These are phyloP conservation scores for Falco biarmicus DNA, from an alignment of 2,797 vertebrate genomes.

Conservation along the genomic window DNA sequence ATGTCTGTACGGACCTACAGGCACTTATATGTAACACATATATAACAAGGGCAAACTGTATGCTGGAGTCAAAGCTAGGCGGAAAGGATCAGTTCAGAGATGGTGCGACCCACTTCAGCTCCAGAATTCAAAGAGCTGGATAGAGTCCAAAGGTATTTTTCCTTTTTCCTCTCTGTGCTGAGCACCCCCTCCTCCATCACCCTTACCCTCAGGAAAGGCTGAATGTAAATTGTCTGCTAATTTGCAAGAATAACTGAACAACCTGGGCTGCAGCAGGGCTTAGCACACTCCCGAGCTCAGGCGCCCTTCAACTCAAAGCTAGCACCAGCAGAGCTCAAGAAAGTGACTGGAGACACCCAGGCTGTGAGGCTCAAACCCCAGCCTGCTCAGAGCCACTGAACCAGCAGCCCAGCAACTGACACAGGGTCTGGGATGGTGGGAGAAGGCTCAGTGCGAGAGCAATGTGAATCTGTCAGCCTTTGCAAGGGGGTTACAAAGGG, in stretches of 20 bases:
- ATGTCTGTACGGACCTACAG: neutral
- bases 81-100: neutral
- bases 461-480: accelerated
- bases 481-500: neutral
- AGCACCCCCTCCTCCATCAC: neutral
- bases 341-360: neutral
- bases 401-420: neutral
- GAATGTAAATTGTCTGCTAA: slow-evolving; percentile 4
- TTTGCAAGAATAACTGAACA: neutral
- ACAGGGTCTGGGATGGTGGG: no score
- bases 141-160: neutral
- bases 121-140: neutral
- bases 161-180: neutral
- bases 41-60: neutral
- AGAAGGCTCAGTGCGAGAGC: neutral
- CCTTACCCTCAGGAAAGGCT: neutral
- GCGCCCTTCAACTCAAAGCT: neutral
- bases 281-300: neutral
- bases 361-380: neutral
- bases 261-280: neutral
- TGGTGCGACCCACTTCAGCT: neutral
- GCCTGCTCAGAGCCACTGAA: neutral
- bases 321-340: neutral
- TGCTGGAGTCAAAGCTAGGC: neutral
- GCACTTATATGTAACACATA: neutral